A percentile compares a stretch with the other conserved stretches of the same genome.
phyloP scores from a whole-genome alignment of 2,888 invertebrate genomes.

The Nephrotoma guestfalica region DNA sequence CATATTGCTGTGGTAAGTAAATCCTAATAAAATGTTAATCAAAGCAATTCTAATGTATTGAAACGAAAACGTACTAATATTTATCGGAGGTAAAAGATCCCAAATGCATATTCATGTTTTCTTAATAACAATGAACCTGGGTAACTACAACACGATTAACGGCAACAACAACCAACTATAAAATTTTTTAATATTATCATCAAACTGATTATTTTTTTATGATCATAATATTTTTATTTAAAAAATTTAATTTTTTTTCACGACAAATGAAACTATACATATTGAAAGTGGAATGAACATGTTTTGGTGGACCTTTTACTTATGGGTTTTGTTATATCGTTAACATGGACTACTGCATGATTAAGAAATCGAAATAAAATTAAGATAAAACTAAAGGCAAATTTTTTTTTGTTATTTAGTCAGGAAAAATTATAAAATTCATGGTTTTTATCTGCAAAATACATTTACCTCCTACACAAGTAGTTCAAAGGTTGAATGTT shows the following conservation, averaged over 20 bases:
- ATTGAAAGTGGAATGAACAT: not conserved
- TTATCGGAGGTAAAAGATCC: not conserved
- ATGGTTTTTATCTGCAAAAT: not conserved
- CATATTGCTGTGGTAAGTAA: too few species aligned
- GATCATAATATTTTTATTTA: not conserved
- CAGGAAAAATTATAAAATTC: not conserved
- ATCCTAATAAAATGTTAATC: too few species aligned
- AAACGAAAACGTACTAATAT: not conserved
- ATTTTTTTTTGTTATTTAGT: not conserved
- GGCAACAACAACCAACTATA: not conserved
- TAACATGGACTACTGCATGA: not conserved
- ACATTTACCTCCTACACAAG: not conserved
- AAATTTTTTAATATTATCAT: not conserved
- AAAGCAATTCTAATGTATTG: too few species aligned
- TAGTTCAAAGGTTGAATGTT: not conserved
- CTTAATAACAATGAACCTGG: not conserved
- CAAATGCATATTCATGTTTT: conserved; percentile 1
- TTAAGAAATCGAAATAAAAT: not conserved
- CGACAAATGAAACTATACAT: not conserved
- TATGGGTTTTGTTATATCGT: not conserved
- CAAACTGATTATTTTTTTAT: not conserved
- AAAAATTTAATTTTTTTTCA: not conserved
- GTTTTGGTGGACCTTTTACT: not conserved
- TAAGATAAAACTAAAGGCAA: not conserved
- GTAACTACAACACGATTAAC: not conserved